These are phyloP conservation scores for Taenioides sp. DNA, from an alignment of 2,797 vertebrate species.

Conservation along the genomic window DNA sequence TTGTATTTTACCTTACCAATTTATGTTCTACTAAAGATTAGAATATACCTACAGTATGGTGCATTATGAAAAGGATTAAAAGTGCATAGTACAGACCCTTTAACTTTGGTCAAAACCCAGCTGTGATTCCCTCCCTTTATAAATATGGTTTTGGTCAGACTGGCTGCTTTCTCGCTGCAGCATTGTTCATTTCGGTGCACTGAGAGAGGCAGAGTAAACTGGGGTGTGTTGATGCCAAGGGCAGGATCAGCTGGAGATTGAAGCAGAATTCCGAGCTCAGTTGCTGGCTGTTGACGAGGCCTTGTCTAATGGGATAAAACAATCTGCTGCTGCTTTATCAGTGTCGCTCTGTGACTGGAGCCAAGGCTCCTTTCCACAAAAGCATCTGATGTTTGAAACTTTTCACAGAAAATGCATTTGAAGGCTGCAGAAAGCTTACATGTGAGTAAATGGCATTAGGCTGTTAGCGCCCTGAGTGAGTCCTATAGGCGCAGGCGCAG, in stretches of 20 bases:
- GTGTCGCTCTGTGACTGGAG: conserved; percentile 40
- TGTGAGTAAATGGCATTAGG: conserved; percentile 2
- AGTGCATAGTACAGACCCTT: neutral
- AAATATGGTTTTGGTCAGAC: neutral
- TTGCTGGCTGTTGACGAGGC: conserved; percentile 62
- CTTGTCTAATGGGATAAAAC: conserved; percentile 72
- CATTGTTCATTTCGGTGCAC: conserved; percentile 22
- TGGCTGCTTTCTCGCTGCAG: conserved; percentile 8
- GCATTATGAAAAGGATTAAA: neutral
- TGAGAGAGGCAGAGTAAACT: conserved; percentile 31
- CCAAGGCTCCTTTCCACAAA: conserved; percentile 46
- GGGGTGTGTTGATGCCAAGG: conserved; percentile 49
- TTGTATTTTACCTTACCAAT: no score
- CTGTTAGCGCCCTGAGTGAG: neutral
- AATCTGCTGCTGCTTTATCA: conserved; percentile 71
- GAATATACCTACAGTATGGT: neutral
- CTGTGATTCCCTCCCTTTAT: neutral
- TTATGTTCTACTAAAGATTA: no score
- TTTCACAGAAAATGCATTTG: conserved; percentile 1
- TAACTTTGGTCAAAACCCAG: neutral
- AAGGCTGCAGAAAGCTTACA: neutral
- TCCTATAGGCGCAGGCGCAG: conserved; percentile 29
- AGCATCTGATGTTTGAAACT: conserved; percentile 47
- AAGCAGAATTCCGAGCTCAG: conserved; percentile 52
- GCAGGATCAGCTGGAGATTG: conserved; percentile 66